phyloP scores from a whole-genome alignment of 2,797 vertebrate species.

The Chromobotia macracanthus region DNA sequence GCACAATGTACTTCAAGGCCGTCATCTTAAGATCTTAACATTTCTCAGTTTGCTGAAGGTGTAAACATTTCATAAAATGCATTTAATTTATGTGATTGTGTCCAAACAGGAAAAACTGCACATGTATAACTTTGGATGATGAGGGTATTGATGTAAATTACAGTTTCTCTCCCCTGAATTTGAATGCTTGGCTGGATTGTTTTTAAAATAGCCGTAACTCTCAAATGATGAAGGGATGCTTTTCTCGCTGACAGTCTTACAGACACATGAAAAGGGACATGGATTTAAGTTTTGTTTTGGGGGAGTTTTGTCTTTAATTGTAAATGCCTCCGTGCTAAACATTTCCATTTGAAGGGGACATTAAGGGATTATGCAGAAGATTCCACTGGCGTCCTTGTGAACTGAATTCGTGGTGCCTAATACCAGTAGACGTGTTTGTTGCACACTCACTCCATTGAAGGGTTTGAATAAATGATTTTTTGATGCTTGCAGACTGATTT shows the following conservation, averaged over 20 bases:
- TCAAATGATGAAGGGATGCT: conserved; percentile 12
- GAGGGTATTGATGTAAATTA: conserved; percentile 28
- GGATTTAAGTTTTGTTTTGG: conserved; percentile 26
- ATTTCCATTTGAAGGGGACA: conserved; percentile 47
- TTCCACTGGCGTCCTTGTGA: conserved; percentile 48
- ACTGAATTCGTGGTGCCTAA: conserved; percentile 57
- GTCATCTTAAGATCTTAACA: background rate
- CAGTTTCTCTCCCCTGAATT: background rate
- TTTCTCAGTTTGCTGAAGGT: conserved; percentile 21
- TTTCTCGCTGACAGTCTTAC: conserved; percentile 35
- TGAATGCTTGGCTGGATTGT: conserved; percentile 13
- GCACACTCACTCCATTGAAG: conserved; percentile 51
- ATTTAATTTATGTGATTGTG: conserved; percentile 46
- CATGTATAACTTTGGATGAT: conserved; percentile 24
- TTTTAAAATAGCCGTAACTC: background rate
- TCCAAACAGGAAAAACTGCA: conserved; percentile 40
- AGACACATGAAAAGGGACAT: conserved; percentile 6
- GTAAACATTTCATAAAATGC: conserved; percentile 31
- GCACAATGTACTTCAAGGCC: conserved; percentile 40
- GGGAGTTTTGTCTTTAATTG: conserved; percentile 24
- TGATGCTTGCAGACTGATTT: conserved; percentile 50
- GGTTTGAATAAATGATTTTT: conserved; percentile 62
- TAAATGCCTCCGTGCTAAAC: conserved; percentile 34
- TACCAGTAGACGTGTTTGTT: conserved; percentile 49
- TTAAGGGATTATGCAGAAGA: conserved; percentile 39